Conservation (phyloP, 2,113 vertebrate genomes). For the Mungos mungo region DNA sequence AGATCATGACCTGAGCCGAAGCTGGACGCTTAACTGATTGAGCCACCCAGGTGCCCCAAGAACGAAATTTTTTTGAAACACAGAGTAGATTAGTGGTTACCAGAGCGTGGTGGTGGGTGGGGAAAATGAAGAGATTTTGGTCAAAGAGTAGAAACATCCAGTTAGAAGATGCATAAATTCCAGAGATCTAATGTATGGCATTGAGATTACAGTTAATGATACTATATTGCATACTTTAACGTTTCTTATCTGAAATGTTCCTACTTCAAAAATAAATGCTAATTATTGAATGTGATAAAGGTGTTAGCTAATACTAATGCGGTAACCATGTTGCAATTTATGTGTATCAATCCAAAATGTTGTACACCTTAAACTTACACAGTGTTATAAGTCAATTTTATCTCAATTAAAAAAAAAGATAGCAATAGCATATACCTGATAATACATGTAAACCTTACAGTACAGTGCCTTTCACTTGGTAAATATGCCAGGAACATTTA, state of each 20-base stretch:
- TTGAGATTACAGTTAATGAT: background rate
- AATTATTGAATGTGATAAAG: background rate
- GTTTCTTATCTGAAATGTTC: background rate
- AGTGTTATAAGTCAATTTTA: background rate
- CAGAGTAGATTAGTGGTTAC: background rate
- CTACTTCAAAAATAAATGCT: background rate
- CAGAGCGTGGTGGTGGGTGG: fast-evolving
- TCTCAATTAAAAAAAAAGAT: background rate
- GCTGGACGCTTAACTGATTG: no score
- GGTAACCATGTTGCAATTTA: background rate
- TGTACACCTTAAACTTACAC: background rate
- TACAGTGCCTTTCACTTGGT: background rate
- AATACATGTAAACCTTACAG: background rate
- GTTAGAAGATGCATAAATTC: background rate
- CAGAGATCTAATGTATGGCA: background rate
- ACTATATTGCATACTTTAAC: background rate
- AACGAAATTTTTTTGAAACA: background rate
- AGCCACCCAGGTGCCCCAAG: no score
- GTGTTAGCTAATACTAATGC: background rate
- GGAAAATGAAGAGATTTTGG: background rate
- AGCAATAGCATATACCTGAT: background rate
- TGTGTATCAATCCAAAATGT: background rate
- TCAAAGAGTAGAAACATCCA: background rate
- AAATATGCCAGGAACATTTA: background rate
- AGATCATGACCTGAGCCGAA: no score